phyloP scores from a whole-genome alignment of 2,797 vertebrate species.

The Melanotaenia trifasciata region DNA sequence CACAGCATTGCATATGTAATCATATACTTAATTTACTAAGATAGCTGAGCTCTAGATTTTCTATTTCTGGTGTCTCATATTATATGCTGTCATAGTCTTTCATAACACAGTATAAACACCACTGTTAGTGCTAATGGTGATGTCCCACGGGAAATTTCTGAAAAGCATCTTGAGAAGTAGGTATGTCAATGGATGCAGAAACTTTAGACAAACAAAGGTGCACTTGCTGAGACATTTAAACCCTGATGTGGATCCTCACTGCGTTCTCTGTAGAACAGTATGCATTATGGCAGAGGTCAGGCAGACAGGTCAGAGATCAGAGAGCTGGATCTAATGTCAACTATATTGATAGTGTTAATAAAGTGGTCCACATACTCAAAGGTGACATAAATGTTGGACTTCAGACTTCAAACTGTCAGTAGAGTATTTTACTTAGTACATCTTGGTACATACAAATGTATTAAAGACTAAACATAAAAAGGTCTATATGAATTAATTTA shows the following conservation, averaged over 20 bases:
- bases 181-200: constrained; percentile 7
- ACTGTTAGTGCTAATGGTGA: background rate
- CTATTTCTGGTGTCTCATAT: constrained; percentile 8
- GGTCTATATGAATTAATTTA: too few species aligned
- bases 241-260: constrained; percentile 36
- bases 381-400: background rate
- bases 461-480: background rate
- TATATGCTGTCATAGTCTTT: background rate
- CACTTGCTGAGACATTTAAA: background rate
- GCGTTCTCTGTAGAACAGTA: constrained; percentile 25
- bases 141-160: constrained; percentile 3
- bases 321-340: constrained; percentile 27
- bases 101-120: background rate
- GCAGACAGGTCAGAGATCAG: constrained; percentile 24
- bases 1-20: constrained; percentile 5
- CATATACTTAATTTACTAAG: background rate
- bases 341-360: constrained; percentile 7
- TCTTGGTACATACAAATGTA: background rate
- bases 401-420: constrained; percentile 9
- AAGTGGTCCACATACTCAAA: background rate
- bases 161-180: constrained; percentile 18
- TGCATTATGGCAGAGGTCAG: constrained; percentile 28
- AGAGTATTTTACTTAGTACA: background rate
- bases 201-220: background rate
- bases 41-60: constrained; percentile 3